A percentile compares a stretch with the other conserved stretches of the same genome.
These are phyloP conservation scores for Ispidina lecontei DNA, from an alignment of 2,797 vertebrate species.

Conservation along the genomic window DNA sequence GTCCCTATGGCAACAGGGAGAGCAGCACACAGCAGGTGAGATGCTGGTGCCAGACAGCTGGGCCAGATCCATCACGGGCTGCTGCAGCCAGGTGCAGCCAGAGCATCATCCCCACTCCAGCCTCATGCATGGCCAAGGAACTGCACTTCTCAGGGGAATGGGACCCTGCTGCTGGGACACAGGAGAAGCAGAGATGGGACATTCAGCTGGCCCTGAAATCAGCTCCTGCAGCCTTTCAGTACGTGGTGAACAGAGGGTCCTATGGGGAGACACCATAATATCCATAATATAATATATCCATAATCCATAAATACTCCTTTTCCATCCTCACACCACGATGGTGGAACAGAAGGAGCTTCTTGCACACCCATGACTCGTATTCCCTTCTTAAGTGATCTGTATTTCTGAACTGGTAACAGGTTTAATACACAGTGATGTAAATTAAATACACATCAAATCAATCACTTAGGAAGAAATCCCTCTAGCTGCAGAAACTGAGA, in stretches of 20 bases:
- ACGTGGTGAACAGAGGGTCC: neutral
- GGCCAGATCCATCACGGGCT: neutral
- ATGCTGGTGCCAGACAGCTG: neutral
- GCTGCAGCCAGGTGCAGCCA: neutral
- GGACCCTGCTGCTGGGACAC: neutral
- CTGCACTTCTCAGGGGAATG: neutral
- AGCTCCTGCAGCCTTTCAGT: neutral
- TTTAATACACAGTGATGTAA: neutral
- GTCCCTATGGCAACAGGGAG: slow-evolving; percentile 44
- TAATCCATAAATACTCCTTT: neutral
- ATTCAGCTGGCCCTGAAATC: neutral
- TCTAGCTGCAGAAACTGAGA: neutral
- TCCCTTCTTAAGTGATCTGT: neutral
- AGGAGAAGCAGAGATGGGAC: neutral
- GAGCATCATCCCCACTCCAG: neutral
- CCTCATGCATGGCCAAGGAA: neutral
- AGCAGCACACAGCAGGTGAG: slow-evolving; percentile 11
- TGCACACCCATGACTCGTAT: neutral
- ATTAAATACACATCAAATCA: neutral
- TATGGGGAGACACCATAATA: neutral
- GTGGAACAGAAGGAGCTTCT: neutral
- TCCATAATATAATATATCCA: too few relatives aligned
- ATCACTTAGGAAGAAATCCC: neutral
- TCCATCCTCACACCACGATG: neutral
- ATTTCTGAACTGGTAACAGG: neutral